These are phyloP conservation scores for Leptobrachium leishanense DNA, from an alignment of 2,113 vertebrate species.

Conservation along the genomic window DNA sequence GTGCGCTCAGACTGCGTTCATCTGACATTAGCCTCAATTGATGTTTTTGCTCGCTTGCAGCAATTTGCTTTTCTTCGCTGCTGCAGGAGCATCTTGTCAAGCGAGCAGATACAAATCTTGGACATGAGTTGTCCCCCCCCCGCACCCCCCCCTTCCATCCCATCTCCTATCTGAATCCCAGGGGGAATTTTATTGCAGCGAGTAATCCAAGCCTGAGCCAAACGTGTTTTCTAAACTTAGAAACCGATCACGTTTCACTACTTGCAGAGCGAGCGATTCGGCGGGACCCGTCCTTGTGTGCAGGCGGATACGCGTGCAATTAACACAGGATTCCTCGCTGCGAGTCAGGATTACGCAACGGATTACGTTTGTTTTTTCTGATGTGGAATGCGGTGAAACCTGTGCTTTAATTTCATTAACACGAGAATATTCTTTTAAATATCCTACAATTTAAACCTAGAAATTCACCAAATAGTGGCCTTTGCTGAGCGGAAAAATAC, in stretches of 20 bases:
- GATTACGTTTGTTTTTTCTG: too few relatives aligned
- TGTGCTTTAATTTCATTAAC: too few relatives aligned
- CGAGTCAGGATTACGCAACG: too few relatives aligned
- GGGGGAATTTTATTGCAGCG: slow-evolving; percentile 14
- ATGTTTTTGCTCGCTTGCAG: neutral
- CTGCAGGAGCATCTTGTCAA: neutral
- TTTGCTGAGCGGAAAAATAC: too few relatives aligned
- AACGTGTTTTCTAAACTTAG: slow-evolving; percentile 12
- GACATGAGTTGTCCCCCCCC: slow-evolving; percentile 2
- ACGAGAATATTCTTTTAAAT: too few relatives aligned
- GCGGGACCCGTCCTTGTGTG: neutral
- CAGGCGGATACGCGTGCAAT: neutral
- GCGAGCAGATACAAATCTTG: slow-evolving; percentile 1
- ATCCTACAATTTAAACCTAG: too few relatives aligned
- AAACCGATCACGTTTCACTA: slow-evolving; percentile 11
- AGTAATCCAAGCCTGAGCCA: slow-evolving; percentile 22
- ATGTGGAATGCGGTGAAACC: too few relatives aligned
- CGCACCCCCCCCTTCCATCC: neutral
- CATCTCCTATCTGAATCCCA: slow-evolving; percentile 1
- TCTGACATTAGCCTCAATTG: neutral
- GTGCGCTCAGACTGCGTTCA: neutral
- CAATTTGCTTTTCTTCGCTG: too few relatives aligned
- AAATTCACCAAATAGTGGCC: too few relatives aligned
- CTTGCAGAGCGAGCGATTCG: neutral
- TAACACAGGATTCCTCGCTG: too few relatives aligned